Conservation (phyloP, 2,888 invertebrate genomes). For the Melinaea menophilus region DNA sequence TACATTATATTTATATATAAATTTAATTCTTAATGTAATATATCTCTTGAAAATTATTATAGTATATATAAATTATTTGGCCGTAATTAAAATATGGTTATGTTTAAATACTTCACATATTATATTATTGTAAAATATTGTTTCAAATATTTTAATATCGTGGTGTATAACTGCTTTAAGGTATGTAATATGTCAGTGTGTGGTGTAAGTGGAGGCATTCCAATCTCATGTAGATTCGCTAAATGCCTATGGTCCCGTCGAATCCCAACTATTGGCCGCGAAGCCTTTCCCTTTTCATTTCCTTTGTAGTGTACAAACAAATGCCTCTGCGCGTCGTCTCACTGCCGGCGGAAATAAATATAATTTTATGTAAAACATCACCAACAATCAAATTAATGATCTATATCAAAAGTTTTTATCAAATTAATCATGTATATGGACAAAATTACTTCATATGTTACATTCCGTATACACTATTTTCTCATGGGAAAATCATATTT, state of each 20-base stretch:
- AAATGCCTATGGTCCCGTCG: slow-evolving; percentile 49
- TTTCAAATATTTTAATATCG: too few relatives aligned
- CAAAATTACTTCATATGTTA: too few relatives aligned
- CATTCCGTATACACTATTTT: too few relatives aligned
- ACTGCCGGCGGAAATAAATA: slow-evolving; percentile 38
- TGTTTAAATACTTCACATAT: too few relatives aligned
- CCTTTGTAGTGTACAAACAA: slow-evolving; percentile 63
- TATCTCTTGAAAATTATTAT: too few relatives aligned
- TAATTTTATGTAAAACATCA: neutral
- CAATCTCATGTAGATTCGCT: slow-evolving; percentile 64
- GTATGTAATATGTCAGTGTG: slow-evolving; percentile 7
- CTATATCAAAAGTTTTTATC: neutral
- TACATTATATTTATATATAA: too few relatives aligned
- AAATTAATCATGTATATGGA: too few relatives aligned
- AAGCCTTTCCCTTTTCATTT: slow-evolving; percentile 63
- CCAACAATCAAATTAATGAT: neutral
- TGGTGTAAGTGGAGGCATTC: slow-evolving; percentile 43
- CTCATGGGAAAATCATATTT: neutral
- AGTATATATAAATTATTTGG: too few relatives aligned
- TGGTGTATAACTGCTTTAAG: too few relatives aligned
- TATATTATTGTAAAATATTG: too few relatives aligned
- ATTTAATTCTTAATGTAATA: too few relatives aligned
- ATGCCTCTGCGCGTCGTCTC: slow-evolving; percentile 43
- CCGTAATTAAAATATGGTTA: too few relatives aligned
- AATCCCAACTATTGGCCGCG: slow-evolving; percentile 45